Conservation (phyloP, 35 echinoderm and acorn worm genomes). For the Apostichopus japonicus region DNA sequence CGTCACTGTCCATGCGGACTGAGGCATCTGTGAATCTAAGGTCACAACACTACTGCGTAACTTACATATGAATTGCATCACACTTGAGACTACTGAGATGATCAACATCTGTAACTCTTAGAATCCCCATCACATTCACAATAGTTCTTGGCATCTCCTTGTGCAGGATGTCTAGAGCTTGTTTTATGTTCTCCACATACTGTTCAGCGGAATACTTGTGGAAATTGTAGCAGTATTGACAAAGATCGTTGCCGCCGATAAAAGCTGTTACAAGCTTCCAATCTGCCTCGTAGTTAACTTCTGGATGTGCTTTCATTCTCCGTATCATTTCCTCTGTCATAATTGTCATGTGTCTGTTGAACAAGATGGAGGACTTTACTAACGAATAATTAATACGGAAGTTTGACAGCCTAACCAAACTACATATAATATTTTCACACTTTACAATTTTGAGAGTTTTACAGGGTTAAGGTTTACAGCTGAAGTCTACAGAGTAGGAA, state of each 20-base stretch:
- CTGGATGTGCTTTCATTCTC: conserved; percentile 31
- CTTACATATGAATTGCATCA: conserved; percentile 33
- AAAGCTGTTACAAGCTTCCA: conserved; percentile 64
- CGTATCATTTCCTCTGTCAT: conserved; percentile 42
- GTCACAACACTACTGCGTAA: background rate
- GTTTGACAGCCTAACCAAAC: background rate
- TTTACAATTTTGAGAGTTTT: too few relatives aligned
- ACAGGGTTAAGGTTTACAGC: too few relatives aligned
- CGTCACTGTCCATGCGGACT: too few relatives aligned
- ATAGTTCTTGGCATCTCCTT: conserved; percentile 40
- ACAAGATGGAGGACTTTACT: background rate
- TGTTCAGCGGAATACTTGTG: conserved; percentile 17
- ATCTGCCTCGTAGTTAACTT: conserved; percentile 47
- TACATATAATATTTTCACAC: background rate
- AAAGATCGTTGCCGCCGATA: conserved; percentile 58
- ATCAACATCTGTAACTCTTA: conserved; percentile 1
- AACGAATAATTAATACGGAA: background rate
- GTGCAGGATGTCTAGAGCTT: conserved; percentile 40
- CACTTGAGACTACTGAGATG: conserved; percentile 26
- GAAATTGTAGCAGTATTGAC: conserved; percentile 35
- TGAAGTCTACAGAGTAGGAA: too few relatives aligned
- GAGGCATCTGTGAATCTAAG: too few relatives aligned
- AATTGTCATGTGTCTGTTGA: conserved; percentile 6
- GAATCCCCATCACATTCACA: conserved; percentile 17
- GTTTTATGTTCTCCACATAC: conserved; percentile 14